Conservation (phyloP, 2,888 invertebrate species). For the Physocephala rufipes region DNA sequence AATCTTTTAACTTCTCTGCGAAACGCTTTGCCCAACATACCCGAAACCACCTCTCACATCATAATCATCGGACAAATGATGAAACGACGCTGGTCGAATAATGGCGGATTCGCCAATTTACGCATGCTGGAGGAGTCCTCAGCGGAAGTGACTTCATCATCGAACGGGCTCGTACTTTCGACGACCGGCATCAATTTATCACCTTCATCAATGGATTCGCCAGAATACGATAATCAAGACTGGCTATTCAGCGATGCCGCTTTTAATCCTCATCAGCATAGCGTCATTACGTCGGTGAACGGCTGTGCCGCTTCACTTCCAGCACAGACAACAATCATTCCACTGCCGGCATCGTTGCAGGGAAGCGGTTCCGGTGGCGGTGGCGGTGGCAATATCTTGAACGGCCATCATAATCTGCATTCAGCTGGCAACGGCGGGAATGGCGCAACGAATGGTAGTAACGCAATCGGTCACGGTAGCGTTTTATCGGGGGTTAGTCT, state of each 20-base stretch:
- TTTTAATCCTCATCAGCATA: conserved; percentile 63
- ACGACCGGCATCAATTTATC: conserved; percentile 79
- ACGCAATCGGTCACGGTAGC: conserved; percentile 10
- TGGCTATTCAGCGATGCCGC: conserved; percentile 75
- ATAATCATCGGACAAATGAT: conserved; percentile 65
- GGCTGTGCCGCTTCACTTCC: conserved; percentile 67
- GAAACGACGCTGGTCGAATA: conserved; percentile 82
- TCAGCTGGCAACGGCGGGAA: conserved; percentile 14
- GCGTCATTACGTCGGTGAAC: conserved; percentile 64
- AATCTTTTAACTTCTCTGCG: too few species aligned
- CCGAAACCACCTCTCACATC: too few species aligned
- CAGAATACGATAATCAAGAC: conserved; percentile 82
- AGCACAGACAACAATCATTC: conserved; percentile 69
- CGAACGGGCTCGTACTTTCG: conserved; percentile 70
- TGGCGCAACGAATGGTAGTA: background rate
- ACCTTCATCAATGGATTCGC: conserved; percentile 76
- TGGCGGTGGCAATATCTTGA: background rate
- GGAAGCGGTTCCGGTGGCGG: too few species aligned
- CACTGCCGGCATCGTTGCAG: conserved; percentile 65
- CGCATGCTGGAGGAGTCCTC: conserved; percentile 79
- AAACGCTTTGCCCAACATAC: too few species aligned
- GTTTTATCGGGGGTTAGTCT: conserved; percentile 17
- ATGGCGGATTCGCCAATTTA: conserved; percentile 74
- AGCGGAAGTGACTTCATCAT: conserved; percentile 80
- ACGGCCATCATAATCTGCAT: conserved; percentile 17